A percentile compares a stretch with the other conserved stretches of the same genome.
Conservation (phyloP, 2,797 vertebrate species). For the Ctenosaura bakeri region DNA sequence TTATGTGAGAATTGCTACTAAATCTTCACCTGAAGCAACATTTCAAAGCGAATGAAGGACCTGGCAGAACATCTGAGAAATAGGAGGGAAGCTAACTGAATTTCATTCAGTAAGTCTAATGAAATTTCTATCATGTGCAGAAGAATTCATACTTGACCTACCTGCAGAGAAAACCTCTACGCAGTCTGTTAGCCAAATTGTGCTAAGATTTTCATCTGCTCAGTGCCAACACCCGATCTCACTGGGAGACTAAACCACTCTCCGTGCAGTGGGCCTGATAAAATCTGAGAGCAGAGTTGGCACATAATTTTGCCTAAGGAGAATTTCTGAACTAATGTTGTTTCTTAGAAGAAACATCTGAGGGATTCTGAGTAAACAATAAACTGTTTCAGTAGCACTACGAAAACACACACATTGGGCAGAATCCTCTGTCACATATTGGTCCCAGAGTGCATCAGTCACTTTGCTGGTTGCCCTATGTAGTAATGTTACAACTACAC, state of each 20-base stretch:
- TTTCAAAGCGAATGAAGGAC: background rate
- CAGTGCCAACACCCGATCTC: background rate
- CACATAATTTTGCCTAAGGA: background rate
- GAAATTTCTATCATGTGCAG: background rate
- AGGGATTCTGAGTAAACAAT: background rate
- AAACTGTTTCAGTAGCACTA: background rate
- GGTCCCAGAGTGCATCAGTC: too few relatives aligned
- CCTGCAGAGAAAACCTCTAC: background rate
- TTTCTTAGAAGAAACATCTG: background rate
- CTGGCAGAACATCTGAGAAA: background rate
- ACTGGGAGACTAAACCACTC: background rate
- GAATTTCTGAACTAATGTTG: background rate
- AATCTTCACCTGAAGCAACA: background rate
- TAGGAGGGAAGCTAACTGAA: background rate
- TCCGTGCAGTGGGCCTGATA: background rate
- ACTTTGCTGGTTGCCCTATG: too few relatives aligned
- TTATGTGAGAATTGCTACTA: slow-evolving; percentile 4
- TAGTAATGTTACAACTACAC: too few relatives aligned
- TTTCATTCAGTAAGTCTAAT: background rate
- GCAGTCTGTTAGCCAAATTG: background rate
- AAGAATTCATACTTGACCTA: background rate
- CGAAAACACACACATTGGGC: background rate
- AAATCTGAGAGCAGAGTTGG: background rate
- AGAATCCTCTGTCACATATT: too few relatives aligned
- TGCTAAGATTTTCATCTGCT: background rate